A percentile compares a stretch with the other conserved stretches of the same genome.
phyloP scores from a whole-genome alignment of 2,888 invertebrate species.

The Epirrita christyi region DNA sequence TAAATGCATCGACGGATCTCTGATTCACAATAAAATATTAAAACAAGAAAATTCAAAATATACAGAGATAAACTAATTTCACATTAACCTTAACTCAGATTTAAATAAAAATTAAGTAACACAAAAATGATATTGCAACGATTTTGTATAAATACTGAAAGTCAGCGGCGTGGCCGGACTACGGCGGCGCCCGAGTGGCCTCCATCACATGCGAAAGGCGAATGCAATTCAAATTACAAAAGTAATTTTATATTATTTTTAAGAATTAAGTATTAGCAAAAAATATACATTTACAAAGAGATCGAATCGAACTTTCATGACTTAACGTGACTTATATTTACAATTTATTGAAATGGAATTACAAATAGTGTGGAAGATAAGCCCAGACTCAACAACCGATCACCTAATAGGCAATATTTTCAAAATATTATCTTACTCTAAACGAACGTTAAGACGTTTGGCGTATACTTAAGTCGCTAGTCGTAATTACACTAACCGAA shows the following conservation, averaged over 20 bases:
- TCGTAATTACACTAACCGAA: slow-evolving; percentile 83
- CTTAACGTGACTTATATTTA: slow-evolving; percentile 83
- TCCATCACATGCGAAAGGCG: slow-evolving; percentile 54
- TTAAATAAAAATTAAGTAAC: slow-evolving; percentile 80
- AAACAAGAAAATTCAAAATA: slow-evolving; percentile 67
- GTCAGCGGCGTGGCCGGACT: slow-evolving; percentile 52
- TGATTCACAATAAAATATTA: slow-evolving; percentile 51
- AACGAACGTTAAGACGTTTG: slow-evolving; percentile 84
- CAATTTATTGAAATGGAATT: slow-evolving; percentile 83
- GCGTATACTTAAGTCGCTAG: slow-evolving; percentile 84
- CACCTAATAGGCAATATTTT: slow-evolving; percentile 83
- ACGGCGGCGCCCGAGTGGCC: slow-evolving; percentile 34
- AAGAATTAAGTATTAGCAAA: slow-evolving; percentile 68
- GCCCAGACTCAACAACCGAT: slow-evolving; percentile 67
- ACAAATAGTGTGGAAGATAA: slow-evolving; percentile 80
- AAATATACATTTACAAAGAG: slow-evolving; percentile 84
- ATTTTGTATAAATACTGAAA: slow-evolving; percentile 64
- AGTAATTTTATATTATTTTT: slow-evolving; percentile 49
- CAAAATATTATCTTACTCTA: slow-evolving; percentile 79
- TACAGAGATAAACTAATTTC: slow-evolving; percentile 69
- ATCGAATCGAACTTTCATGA: slow-evolving; percentile 82
- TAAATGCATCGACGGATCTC: slow-evolving; percentile 72
- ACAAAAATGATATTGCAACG: slow-evolving; percentile 80
- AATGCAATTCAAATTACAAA: slow-evolving; percentile 50
- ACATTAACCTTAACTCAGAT: slow-evolving; percentile 73